These are phyloP conservation scores for Sericinus montela DNA, from an alignment of 2,888 invertebrate genomes.

Conservation along the genomic window DNA sequence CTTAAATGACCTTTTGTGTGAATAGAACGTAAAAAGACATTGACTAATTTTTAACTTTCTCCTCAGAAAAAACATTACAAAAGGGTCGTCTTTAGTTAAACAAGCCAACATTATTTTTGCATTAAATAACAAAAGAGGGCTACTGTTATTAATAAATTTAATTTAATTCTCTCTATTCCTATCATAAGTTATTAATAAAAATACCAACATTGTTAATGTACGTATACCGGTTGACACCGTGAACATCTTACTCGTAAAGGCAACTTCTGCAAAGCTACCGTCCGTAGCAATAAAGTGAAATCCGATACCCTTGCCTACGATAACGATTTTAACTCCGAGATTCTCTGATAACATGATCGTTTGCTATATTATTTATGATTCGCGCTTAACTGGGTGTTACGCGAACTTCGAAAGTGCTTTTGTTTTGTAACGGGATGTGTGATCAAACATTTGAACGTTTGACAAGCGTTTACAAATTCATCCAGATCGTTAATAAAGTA, in stretches of 20 bases:
- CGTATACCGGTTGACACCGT: constrained; percentile 45
- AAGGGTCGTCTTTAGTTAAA: too few species aligned
- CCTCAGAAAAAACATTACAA: background rate
- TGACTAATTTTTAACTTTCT: constrained; percentile 9
- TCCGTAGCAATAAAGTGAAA: constrained; percentile 68
- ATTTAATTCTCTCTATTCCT: too few species aligned
- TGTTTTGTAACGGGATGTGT: background rate
- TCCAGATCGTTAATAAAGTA: constrained; percentile 22
- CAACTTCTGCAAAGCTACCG: constrained; percentile 54
- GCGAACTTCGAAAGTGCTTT: constrained; percentile 22
- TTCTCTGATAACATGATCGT: constrained; percentile 59
- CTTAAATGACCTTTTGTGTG: too few species aligned
- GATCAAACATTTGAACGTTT: constrained; percentile 15
- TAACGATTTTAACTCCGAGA: constrained; percentile 61
- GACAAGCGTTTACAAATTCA: constrained; percentile 18
- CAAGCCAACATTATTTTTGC: too few species aligned
- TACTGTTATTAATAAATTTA: too few species aligned
- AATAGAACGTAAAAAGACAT: too few species aligned
- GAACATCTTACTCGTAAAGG: constrained; percentile 58
- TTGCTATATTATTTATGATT: constrained; percentile 64
- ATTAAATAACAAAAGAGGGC: too few species aligned
- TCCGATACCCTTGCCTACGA: constrained; percentile 62
- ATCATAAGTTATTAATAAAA: background rate
- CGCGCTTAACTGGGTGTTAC: constrained; percentile 16
- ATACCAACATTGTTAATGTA: background rate